These are phyloP conservation scores for Nycteola revayana DNA, from an alignment of 2,888 invertebrate genomes.

Conservation along the genomic window DNA sequence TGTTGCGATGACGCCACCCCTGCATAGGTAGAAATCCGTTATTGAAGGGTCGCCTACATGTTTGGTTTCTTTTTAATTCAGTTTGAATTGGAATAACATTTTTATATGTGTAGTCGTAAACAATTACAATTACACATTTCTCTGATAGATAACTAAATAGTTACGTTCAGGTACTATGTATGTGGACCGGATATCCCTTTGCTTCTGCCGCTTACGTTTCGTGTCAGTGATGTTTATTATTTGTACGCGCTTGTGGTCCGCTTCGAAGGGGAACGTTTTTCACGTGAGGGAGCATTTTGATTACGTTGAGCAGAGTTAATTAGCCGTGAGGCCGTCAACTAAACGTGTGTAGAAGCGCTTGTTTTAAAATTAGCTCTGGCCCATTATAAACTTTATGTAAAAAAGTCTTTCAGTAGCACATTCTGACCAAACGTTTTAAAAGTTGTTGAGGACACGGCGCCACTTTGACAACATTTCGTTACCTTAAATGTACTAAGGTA, in stretches of 20 bases:
- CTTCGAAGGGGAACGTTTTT: constrained; percentile 42
- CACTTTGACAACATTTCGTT: constrained; percentile 11
- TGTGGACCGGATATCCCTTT: constrained; percentile 63
- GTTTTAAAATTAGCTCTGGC: constrained; percentile 10
- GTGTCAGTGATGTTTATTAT: constrained; percentile 66
- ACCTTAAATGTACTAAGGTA: constrained; percentile 7
- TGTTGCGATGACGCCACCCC: constrained; percentile 26
- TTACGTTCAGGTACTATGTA: constrained; percentile 29
- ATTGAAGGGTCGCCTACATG: too few species aligned
- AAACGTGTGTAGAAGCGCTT: constrained; percentile 4
- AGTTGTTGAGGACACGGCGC: too few species aligned
- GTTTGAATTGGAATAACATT: too few species aligned
- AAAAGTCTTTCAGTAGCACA: constrained; percentile 1
- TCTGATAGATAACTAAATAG: too few species aligned
- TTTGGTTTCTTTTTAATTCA: too few species aligned
- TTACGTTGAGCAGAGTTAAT: constrained; percentile 45
- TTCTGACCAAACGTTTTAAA: too few species aligned
- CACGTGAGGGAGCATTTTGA: constrained; percentile 53
- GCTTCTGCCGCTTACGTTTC: constrained; percentile 63
- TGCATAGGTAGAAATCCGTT: constrained; percentile 14
- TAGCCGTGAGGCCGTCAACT: constrained; percentile 39
- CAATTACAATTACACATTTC: constrained; percentile 38
- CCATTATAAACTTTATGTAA: constrained; percentile 3
- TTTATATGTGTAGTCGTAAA: too few species aligned
- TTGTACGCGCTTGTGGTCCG: constrained; percentile 46